These are phyloP conservation scores for Hippocampus mohnikei DNA, from an alignment of 2,113 vertebrate species.

Conservation along the genomic window DNA sequence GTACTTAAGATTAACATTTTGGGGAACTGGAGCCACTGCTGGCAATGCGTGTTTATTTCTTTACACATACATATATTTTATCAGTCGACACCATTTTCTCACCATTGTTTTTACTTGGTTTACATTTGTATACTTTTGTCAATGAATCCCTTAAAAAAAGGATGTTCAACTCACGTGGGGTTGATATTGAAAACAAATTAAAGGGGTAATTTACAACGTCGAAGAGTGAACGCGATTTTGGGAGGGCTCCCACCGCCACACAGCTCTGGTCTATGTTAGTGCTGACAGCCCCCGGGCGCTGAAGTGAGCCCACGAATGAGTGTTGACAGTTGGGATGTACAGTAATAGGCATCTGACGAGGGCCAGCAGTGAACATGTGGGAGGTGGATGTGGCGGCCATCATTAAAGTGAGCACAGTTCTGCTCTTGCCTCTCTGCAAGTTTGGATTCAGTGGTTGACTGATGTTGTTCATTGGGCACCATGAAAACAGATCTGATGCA, in stretches of 20 bases:
- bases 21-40: not conserved
- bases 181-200: not conserved
- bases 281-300: slow-evolving; percentile 25
- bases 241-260: slow-evolving; percentile 10
- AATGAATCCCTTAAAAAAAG: not conserved
- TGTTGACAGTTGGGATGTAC: slow-evolving; percentile 18
- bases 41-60: not conserved
- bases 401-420: slow-evolving; percentile 20
- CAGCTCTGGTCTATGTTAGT: slow-evolving; percentile 14
- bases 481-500: not conserved
- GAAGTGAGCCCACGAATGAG: slow-evolving; percentile 14
- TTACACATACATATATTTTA: not conserved
- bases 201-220: not conserved
- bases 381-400: slow-evolving; percentile 25
- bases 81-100: not conserved
- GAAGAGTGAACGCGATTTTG: slow-evolving; percentile 4
- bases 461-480: not conserved
- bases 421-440: not conserved
- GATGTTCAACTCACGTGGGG: not conserved
- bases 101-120: too few species aligned
- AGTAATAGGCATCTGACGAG: slow-evolving; percentile 19
- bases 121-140: too few species aligned
- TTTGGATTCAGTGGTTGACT: slow-evolving; percentile 15
- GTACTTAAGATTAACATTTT: not conserved
- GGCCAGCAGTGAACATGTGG: slow-evolving; percentile 9